Evolutionary conservation across 2,797 vertebrate genomes (phyloP).

Genomic region (Anas bahamensis): DNA sequence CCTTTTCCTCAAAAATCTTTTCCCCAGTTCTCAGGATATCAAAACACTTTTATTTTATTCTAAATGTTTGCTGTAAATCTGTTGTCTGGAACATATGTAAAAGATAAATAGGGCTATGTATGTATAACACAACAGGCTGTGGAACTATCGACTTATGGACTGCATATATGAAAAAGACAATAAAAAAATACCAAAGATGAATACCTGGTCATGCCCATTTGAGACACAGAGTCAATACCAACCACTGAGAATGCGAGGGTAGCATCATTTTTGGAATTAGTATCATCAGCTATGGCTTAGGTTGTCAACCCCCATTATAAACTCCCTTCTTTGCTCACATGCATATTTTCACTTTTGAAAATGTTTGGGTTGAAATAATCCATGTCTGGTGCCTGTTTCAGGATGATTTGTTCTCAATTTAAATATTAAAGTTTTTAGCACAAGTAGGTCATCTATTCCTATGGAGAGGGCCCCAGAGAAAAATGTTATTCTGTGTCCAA

Average conservation of each 20-base stretch:
- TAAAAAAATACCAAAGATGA: not conserved
- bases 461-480: not conserved
- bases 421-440: slow-evolving; percentile 17
- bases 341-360: not conserved
- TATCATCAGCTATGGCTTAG: not conserved
- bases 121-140: fast-evolving
- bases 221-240: not conserved
- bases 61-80: not conserved
- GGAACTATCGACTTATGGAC: not conserved
- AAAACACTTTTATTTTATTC: not conserved
- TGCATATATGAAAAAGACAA: not conserved
- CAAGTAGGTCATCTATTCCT: not conserved
- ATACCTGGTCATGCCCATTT: not conserved
- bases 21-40: not conserved
- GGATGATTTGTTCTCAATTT: slow-evolving; percentile 20
- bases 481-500: slow-evolving; percentile 28
- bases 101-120: not conserved
- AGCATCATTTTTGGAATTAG: not conserved
- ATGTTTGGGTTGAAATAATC: not conserved
- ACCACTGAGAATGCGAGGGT: fast-evolving
- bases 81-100: fast-evolving
- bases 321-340: not conserved
- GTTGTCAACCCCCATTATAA: not conserved
- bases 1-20: not conserved
- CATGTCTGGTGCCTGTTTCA: not conserved